Base-by-base conservation (phyloP, 35 echinoderm and acorn worm species). In the Stichopus chloronotus region DNA sequence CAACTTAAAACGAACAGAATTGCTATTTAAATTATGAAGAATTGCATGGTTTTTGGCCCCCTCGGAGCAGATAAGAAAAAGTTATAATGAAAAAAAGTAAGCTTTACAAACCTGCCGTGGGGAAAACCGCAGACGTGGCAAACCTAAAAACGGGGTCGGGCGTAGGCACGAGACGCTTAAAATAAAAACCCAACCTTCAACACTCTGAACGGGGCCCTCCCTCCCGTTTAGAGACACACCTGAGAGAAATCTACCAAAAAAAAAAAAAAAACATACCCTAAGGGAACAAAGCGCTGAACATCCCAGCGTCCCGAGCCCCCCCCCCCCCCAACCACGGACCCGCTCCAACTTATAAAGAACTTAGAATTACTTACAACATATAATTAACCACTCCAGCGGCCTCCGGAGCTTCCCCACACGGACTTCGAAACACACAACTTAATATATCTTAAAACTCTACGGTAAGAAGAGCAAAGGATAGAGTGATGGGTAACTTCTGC, bases 221-320 rank as follows among this genome's bases (percentile, higher is more conserved):
- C 74, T 78, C 74, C 74, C 74, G 74, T 25, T 20, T 78, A 19
- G 74, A n/a, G 24, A 25, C 74, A 78, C 7, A 7, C 24, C 74
- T 78, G n/a, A 78, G n/a, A 78, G n/a, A 13, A 61, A 61, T 7
- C 74, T 19, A 17, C 74, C 24, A 9, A 25, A 78, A 78, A 78
- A n/a, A 17, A 78, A 20, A 7, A 7, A 17, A 5, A 78, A 78
- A 78, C 74, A 17, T 19, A 78, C 16, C 24, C 74, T 19, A 17
- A 25, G 5, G 19, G 7, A n/a, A n/a, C 5, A n/a, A n/a, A 7
- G 74, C 7, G 74, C 7, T 7, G 19, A 25, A 6, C 5, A 25
- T 78, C 74, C 74, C 74, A 78, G 74, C 74, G 74, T 78, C 74
- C 74, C 74, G 74, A 78, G 19, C n/a, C n/a, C n/a, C 74, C 74